These are phyloP conservation scores for Polypedilum vanderplanki DNA, from an alignment of 1,140 invertebrate genomes.

Conservation along the genomic window DNA sequence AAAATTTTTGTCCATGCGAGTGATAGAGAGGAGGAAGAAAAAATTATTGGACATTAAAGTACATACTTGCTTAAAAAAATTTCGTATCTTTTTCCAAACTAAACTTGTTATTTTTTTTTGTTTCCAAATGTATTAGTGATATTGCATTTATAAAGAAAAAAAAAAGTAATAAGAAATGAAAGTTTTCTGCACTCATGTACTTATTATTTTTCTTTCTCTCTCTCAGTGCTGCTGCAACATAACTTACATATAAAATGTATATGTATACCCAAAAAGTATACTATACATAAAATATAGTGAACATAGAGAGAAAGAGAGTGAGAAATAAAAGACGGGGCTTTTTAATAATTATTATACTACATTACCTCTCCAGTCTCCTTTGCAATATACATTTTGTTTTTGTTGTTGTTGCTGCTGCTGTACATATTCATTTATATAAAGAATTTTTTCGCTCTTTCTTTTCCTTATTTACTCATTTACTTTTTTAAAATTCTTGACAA, in stretches of 20 bases:
- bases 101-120: conserved; percentile 14
- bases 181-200: conserved; percentile 17
- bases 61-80: neutral
- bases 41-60: neutral
- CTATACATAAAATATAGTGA: too few species aligned
- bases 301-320: too few species aligned
- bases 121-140: neutral
- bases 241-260: too few species aligned
- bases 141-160: neutral
- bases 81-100: neutral
- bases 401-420: neutral
- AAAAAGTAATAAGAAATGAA: conserved; percentile 9
- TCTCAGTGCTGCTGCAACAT: neutral
- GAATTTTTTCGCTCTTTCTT: neutral
- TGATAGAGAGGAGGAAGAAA: neutral
- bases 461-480: conserved; percentile 6
- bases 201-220: neutral
- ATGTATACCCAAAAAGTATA: too few species aligned
- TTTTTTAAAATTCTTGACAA: neutral
- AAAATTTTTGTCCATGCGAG: too few species aligned
- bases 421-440: neutral
- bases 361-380: neutral
- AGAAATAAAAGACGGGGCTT: neutral
- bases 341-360: neutral
- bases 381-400: too few species aligned